Evolutionary conservation across 2,888 invertebrate genomes (phyloP).

Genomic region (Actias luna): DNA sequence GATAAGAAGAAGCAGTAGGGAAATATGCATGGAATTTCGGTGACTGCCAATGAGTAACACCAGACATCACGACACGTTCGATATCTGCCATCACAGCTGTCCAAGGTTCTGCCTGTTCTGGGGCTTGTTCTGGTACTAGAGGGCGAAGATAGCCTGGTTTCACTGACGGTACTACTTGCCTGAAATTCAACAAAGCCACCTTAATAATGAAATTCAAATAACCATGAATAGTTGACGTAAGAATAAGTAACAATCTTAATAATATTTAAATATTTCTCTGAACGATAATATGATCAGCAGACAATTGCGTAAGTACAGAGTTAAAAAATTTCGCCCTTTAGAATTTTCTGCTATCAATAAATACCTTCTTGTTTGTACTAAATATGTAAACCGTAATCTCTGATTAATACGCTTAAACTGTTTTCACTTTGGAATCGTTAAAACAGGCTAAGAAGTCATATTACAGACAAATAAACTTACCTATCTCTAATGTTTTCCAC

Average conservation of each 20-base stretch:
- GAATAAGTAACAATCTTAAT: too few relatives aligned
- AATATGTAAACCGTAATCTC: too few relatives aligned
- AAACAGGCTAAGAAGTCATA: too few relatives aligned
- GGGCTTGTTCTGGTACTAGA: conserved; percentile 92
- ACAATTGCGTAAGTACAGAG: too few relatives aligned
- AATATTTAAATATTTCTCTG: too few relatives aligned
- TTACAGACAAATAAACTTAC: conserved; percentile 61
- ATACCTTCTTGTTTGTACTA: too few relatives aligned
- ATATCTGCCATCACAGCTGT: conserved; percentile 95
- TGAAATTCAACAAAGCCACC: conserved; percentile 52
- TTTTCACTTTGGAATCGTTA: too few relatives aligned
- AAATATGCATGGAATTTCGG: conserved; percentile 98
- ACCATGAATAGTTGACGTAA: not conserved
- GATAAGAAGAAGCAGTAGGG: conserved; percentile 96
- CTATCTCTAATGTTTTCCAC: conserved; percentile 96
- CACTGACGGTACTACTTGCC: conserved; percentile 93
- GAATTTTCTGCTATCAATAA: too few relatives aligned
- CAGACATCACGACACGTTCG: conserved; percentile 98
- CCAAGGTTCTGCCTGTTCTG: conserved; percentile 93
- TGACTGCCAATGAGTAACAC: conserved; percentile 98
- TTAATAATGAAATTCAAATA: not conserved
- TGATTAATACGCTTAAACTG: too few relatives aligned
- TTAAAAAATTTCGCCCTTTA: too few relatives aligned
- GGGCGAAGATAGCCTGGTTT: conserved; percentile 96
- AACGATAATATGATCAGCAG: too few relatives aligned